A percentile compares a stretch with the other conserved stretches of the same genome.
phyloP scores from a whole-genome alignment of 2,888 invertebrate genomes.

The Coelinius sp. region DNA sequence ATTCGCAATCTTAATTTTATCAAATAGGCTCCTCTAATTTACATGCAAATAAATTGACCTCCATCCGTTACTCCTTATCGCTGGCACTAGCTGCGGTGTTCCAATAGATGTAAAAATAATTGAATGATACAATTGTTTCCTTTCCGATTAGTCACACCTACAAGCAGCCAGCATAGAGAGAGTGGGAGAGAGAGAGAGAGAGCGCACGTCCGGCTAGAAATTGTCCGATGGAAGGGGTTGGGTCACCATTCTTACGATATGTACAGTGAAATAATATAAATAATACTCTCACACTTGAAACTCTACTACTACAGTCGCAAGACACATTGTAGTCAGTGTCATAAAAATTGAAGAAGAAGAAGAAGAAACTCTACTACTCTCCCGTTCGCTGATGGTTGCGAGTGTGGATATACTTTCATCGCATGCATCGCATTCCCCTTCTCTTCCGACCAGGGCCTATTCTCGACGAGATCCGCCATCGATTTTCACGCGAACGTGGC shows the following conservation, averaged over 20 bases:
- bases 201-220: constrained; percentile 5
- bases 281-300: constrained; percentile 24
- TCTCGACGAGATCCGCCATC: too few relatives aligned
- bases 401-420: neutral
- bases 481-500: too few relatives aligned
- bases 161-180: neutral
- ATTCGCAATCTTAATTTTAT: neutral
- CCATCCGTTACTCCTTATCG: constrained; percentile 20
- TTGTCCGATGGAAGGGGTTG: neutral
- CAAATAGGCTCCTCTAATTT: constrained; percentile 21
- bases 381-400: constrained; percentile 21
- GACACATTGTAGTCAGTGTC: too few relatives aligned
- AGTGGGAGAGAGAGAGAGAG: neutral
- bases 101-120: constrained; percentile 36
- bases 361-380: constrained; percentile 18
- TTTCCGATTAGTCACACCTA: constrained; percentile 33
- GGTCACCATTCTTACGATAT: neutral
- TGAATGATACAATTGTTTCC: constrained; percentile 36
- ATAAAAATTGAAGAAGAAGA: too few relatives aligned
- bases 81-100: neutral
- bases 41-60: constrained; percentile 24
- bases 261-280: neutral
- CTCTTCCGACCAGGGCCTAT: neutral
- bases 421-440: neutral
- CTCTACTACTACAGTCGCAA: constrained; percentile 25